Percentiles rank a stretch among this genome's conserved stretches.
Evolutionary conservation across 2,888 invertebrate genomes (phyloP).

Genomic region (Tigriopus californicus): DNA sequence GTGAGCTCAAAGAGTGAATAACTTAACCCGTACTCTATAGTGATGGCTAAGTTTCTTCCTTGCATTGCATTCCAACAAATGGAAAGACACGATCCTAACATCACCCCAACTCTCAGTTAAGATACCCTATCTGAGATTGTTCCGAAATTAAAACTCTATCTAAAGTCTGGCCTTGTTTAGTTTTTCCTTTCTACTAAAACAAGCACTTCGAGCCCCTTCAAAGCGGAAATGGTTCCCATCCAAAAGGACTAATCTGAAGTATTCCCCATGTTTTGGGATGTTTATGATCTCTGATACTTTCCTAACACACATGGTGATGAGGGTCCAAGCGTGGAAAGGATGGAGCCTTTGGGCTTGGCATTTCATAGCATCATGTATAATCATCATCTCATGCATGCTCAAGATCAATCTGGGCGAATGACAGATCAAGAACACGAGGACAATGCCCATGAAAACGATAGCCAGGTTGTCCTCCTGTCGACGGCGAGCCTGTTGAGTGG

Average conservation of each 20-base stretch:
- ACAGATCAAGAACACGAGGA: conserved; percentile 7
- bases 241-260: neutral
- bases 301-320: neutral
- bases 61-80: too few species aligned
- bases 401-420: neutral
- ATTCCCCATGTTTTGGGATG: neutral
- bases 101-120: too few species aligned
- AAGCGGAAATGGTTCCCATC: too few species aligned
- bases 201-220: too few species aligned
- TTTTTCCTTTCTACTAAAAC: too few species aligned
- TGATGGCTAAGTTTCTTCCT: too few species aligned
- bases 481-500: conserved; percentile 8
- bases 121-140: too few species aligned
- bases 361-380: neutral
- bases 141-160: too few species aligned
- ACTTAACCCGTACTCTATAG: too few species aligned
- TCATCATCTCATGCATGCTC: neutral
- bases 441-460: conserved; percentile 12
- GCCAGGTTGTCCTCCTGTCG: conserved; percentile 11
- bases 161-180: too few species aligned
- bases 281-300: neutral
- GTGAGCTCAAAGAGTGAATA: too few species aligned
- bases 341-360: neutral
- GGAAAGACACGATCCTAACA: too few species aligned
- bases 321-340: conserved; percentile 6